Evolutionary conservation across 2,113 vertebrate species (phyloP).

Genomic region (Xenopus borealis): DNA sequence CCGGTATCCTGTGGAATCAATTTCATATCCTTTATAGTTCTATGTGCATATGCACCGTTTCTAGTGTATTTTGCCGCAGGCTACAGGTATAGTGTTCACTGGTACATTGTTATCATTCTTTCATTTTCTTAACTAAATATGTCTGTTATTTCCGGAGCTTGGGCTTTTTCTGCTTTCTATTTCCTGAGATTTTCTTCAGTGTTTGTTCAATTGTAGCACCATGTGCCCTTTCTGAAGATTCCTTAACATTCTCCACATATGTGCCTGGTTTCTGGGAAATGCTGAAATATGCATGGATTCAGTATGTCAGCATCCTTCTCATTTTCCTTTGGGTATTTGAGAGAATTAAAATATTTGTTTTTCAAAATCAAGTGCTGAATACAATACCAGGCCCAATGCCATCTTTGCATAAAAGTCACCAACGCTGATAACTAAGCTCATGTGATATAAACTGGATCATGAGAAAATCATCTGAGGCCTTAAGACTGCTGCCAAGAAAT

Average conservation of each 20-base stretch:
- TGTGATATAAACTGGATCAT: neutral
- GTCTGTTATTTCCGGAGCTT: neutral
- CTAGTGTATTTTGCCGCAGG: too few relatives aligned
- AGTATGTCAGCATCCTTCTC: slow-evolving; percentile 88
- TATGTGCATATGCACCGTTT: too few relatives aligned
- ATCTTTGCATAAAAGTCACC: slow-evolving; percentile 72
- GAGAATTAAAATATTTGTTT: slow-evolving; percentile 84
- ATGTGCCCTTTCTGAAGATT: slow-evolving; percentile 2
- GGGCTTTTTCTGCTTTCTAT: slow-evolving; percentile 5
- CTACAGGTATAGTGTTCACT: too few relatives aligned
- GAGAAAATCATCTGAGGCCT: too few relatives aligned
- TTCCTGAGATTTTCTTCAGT: neutral
- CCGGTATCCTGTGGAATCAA: slow-evolving; percentile 81
- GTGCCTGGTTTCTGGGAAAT: slow-evolving; percentile 93
- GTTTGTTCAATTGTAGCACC: neutral
- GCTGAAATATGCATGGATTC: slow-evolving; percentile 91
- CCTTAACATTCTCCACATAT: slow-evolving; percentile 82
- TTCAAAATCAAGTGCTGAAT: slow-evolving; percentile 84
- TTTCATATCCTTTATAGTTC: slow-evolving; percentile 86
- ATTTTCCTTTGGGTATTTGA: slow-evolving; percentile 88
- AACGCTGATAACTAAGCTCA: slow-evolving; percentile 57
- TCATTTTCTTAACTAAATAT: neutral
- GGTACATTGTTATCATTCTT: too few relatives aligned
- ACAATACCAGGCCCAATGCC: slow-evolving; percentile 54
- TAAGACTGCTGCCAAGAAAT: too few relatives aligned